Evolutionary conservation across 1,140 invertebrate genomes (phyloP).

Genomic region (Aradophagus sp.): DNA sequence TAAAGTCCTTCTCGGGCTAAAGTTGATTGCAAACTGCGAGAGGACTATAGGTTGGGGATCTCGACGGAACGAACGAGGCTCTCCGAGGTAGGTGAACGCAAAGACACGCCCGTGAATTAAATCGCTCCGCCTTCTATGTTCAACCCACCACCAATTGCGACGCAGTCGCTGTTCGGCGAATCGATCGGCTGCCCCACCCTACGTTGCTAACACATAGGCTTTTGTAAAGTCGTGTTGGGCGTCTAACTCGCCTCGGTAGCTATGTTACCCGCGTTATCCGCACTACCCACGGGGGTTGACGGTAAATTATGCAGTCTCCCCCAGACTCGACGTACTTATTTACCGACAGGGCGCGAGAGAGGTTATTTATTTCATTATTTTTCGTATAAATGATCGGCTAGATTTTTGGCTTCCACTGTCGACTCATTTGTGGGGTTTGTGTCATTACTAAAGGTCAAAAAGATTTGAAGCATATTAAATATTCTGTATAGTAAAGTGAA

Average conservation of each 20-base stretch:
- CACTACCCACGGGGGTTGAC: too few species aligned
- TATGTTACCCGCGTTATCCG: too few species aligned
- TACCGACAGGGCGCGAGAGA: slow-evolving; percentile 25
- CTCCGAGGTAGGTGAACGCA: slow-evolving; percentile 1
- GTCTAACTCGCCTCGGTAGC: neutral
- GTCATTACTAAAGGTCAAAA: slow-evolving; percentile 17
- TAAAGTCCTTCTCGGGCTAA: slow-evolving; percentile 76
- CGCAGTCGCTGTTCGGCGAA: neutral
- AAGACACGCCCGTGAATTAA: slow-evolving; percentile 1
- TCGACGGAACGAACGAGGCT: slow-evolving; percentile 20
- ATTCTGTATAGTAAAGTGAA: too few species aligned
- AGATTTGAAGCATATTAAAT: too few species aligned
- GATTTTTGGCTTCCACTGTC: slow-evolving; percentile 12
- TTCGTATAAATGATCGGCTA: slow-evolving; percentile 17
- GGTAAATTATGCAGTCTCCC: slow-evolving; percentile 44
- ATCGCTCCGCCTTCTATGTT: neutral
- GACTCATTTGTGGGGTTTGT: slow-evolving; percentile 4
- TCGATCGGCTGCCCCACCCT: slow-evolving; percentile 20
- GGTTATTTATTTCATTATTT: slow-evolving; percentile 36
- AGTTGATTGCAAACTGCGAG: slow-evolving; percentile 32
- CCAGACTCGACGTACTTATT: slow-evolving; percentile 33
- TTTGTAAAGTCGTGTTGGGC: slow-evolving; percentile 1
- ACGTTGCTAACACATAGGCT: neutral
- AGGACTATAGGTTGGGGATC: slow-evolving; percentile 15
- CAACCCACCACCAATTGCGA: slow-evolving; percentile 4